phyloP scores from a whole-genome alignment of 2,113 vertebrate species.

The Trematomus loennbergii region DNA sequence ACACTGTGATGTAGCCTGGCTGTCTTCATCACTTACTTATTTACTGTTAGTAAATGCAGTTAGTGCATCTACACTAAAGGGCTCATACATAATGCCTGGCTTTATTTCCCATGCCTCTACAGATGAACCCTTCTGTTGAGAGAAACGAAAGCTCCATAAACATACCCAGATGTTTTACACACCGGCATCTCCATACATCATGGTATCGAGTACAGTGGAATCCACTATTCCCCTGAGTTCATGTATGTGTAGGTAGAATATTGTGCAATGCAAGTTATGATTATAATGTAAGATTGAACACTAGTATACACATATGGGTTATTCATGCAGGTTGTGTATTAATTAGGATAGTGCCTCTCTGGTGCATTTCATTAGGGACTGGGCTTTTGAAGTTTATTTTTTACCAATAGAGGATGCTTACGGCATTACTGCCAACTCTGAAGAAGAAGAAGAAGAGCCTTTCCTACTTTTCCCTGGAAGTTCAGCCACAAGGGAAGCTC shows the following conservation, averaged over 20 bases:
- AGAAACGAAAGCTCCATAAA: conserved; percentile 22
- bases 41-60: too few species aligned
- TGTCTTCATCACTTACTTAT: conserved; percentile 7
- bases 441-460: conserved; percentile 25
- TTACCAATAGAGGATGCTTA: conserved; percentile 73
- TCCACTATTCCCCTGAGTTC: conserved; percentile 9
- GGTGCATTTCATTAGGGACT: conserved; percentile 57
- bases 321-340: conserved; percentile 70
- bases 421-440: conserved; percentile 60
- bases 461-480: conserved; percentile 59
- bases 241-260: conserved; percentile 23
- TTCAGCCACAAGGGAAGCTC: conserved; percentile 61
- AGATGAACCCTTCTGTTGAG: background rate
- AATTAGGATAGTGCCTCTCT: conserved; percentile 54
- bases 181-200: conserved; percentile 62
- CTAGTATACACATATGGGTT: conserved; percentile 49
- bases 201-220: conserved; percentile 1
- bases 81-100: conserved; percentile 44
- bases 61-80: conserved; percentile 6
- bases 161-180: conserved; percentile 34
- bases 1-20: background rate
- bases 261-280: conserved; percentile 33
- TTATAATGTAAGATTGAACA: conserved; percentile 36
- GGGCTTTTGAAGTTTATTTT: conserved; percentile 69
- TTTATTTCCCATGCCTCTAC: conserved; percentile 42